Conservation (phyloP, 2,797 vertebrate species). For the Myoxocephalus aenaeus region DNA sequence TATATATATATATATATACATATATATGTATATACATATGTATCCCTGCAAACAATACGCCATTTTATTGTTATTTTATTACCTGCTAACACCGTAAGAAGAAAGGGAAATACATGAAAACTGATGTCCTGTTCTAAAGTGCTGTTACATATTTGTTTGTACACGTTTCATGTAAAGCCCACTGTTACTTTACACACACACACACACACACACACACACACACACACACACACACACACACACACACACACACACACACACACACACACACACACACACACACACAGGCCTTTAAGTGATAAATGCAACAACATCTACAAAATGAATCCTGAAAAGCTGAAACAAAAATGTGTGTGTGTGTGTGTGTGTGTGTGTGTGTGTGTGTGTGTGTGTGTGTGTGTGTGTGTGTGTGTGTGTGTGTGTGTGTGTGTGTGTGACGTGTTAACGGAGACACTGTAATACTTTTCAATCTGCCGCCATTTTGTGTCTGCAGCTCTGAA, state of each 20-base stretch:
- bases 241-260: too few relatives aligned
- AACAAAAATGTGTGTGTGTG: not conserved
- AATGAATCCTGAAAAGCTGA: not conserved
- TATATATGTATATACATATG: too few relatives aligned
- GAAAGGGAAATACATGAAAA: not conserved
- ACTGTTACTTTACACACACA: not conserved
- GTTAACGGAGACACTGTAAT: constrained; percentile 40
- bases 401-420: constrained; percentile 17
- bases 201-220: too few relatives aligned
- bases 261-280: too few relatives aligned
- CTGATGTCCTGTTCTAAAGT: not conserved
- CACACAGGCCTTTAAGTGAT: not conserved
- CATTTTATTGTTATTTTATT: not conserved
- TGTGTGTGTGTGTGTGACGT: constrained; percentile 24
- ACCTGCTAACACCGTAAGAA: not conserved
- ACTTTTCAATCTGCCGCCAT: constrained; percentile 65
- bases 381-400: not conserved
- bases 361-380: constrained; percentile 18
- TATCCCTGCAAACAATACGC: constrained; percentile 33
- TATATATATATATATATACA: too few relatives aligned
- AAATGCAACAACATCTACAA: not conserved
- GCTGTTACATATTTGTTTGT: not conserved
- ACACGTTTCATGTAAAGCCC: not conserved
- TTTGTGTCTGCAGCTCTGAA: constrained; percentile 58
- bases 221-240: too few relatives aligned